phyloP scores from a whole-genome alignment of 2,888 invertebrate species.

The Noctua comes region DNA sequence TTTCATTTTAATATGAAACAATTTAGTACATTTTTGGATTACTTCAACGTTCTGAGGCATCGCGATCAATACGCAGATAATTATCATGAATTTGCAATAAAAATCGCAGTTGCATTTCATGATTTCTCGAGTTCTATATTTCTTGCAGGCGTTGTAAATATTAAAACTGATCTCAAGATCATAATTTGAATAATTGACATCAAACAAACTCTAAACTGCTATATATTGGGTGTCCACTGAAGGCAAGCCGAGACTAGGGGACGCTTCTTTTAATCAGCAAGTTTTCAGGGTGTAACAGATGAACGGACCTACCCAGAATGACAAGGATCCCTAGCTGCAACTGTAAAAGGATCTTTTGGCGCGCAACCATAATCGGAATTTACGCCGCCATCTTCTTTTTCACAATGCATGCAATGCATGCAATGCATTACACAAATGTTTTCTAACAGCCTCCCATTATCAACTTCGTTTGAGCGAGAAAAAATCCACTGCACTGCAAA shows the following conservation, averaged over 20 bases:
- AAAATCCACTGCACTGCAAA: neutral
- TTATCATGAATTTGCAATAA: conserved; percentile 19
- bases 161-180: neutral
- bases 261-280: neutral
- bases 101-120: conserved; percentile 2
- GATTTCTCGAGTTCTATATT: neutral
- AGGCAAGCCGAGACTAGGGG: neutral
- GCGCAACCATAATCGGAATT: neutral
- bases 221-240: neutral
- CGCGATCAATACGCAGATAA: conserved; percentile 2
- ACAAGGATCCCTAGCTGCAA: neutral
- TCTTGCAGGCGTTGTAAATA: neutral
- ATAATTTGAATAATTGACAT: neutral
- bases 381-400: neutral
- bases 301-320: neutral
- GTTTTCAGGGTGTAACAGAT: neutral
- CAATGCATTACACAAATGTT: neutral
- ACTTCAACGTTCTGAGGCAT: neutral
- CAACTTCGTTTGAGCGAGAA: neutral
- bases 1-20: neutral
- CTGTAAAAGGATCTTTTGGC: neutral
- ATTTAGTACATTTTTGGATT: neutral
- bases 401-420: too few relatives aligned
- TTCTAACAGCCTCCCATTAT: neutral
- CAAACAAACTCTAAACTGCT: neutral